These are phyloP conservation scores for Acrobasis consociella DNA, from an alignment of 2,888 invertebrate genomes.

Conservation along the genomic window DNA sequence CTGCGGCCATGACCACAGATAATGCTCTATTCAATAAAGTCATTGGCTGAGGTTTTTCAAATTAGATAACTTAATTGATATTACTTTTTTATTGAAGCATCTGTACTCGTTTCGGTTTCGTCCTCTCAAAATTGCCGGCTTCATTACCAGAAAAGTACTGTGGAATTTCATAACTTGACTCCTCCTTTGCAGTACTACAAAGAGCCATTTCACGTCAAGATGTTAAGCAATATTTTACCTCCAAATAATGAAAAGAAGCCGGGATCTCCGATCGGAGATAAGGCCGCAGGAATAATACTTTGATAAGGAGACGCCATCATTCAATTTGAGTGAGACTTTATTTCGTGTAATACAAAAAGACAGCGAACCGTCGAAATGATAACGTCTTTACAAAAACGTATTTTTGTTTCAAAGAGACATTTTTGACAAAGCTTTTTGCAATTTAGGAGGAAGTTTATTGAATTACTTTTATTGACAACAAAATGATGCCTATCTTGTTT, in stretches of 20 bases:
- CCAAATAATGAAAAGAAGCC: slow-evolving; percentile 11
- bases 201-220: neutral
- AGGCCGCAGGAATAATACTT: slow-evolving; percentile 14
- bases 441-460: neutral
- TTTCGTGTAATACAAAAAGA: slow-evolving; percentile 14
- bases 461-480: too few species aligned
- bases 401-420: slow-evolving; percentile 14
- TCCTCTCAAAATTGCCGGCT: too few species aligned
- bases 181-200: neutral
- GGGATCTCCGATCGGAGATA: slow-evolving; percentile 17
- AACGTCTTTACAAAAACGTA: slow-evolving; percentile 13
- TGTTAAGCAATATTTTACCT: slow-evolving; percentile 1
- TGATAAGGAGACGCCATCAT: slow-evolving; percentile 17
- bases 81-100: too few species aligned
- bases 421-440: neutral
- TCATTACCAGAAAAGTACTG: too few species aligned
- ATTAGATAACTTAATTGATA: too few species aligned
- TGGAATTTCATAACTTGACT: too few species aligned
- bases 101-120: too few species aligned
- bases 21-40: too few species aligned
- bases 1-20: too few species aligned
- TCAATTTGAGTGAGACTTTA: slow-evolving; percentile 18
- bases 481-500: too few species aligned
- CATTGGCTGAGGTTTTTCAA: too few species aligned
- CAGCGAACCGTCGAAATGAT: slow-evolving; percentile 12